These are phyloP conservation scores for Sclerurus mexicanus DNA, from an alignment of 2,113 vertebrate genomes.

Conservation along the genomic window DNA sequence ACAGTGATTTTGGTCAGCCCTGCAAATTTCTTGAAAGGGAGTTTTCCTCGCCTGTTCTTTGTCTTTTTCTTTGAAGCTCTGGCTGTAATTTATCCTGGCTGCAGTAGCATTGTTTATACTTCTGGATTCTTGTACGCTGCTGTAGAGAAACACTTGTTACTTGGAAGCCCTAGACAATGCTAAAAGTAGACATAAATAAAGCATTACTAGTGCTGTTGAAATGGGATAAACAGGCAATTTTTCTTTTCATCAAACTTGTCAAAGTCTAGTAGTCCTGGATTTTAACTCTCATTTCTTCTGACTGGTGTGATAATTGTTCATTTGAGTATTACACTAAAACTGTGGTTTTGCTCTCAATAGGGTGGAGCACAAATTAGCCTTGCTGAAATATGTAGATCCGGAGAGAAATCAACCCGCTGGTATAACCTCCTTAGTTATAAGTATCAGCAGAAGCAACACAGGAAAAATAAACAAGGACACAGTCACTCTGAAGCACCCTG, in stretches of 20 bases:
- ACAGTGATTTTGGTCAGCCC: neutral
- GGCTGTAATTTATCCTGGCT: conserved; percentile 35
- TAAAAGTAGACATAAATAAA: neutral
- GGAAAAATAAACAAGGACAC: conserved; percentile 67
- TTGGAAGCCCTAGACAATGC: neutral
- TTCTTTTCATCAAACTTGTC: neutral
- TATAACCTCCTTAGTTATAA: conserved; percentile 91
- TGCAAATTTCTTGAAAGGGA: neutral
- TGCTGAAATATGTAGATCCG: conserved; percentile 84
- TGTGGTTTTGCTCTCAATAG: conserved; percentile 60
- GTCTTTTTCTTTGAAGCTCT: conserved; percentile 43
- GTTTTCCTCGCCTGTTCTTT: conserved; percentile 41
- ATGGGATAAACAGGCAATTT: neutral
- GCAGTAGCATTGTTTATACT: neutral
- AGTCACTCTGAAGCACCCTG: conserved; percentile 18
- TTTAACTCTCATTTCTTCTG: neutral
- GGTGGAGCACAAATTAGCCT: conserved; percentile 95
- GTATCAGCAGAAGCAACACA: conserved; percentile 79
- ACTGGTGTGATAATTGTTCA: neutral
- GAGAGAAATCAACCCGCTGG: conserved; percentile 86
- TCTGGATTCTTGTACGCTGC: neutral
- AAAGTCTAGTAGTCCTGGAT: neutral
- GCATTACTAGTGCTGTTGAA: neutral
- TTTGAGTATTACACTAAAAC: neutral
- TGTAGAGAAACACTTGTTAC: neutral